Conservation (phyloP, 2,113 vertebrate genomes). For the Hippocampus zosterae region DNA sequence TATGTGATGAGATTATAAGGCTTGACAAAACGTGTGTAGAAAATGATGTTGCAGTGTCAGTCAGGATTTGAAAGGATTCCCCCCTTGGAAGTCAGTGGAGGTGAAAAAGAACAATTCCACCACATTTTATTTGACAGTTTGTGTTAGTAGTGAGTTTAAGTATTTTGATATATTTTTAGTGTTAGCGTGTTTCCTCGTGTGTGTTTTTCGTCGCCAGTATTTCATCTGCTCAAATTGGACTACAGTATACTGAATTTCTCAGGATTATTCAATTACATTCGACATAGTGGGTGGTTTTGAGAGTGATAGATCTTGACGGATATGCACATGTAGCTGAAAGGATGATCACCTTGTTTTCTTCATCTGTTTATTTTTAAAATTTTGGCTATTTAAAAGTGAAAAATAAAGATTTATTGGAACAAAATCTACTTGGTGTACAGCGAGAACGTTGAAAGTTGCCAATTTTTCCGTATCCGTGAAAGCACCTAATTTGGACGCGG, state of each 20-base stretch:
- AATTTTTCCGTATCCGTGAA: not conserved
- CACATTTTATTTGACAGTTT: constrained; percentile 31
- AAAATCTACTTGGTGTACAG: not conserved
- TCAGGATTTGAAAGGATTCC: constrained; percentile 10
- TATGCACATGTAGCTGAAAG: constrained; percentile 69
- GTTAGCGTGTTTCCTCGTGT: constrained; percentile 38
- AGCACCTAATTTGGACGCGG: constrained; percentile 28
- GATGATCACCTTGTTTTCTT: constrained; percentile 61
- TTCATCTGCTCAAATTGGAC: constrained; percentile 52
- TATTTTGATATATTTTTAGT: constrained; percentile 34
- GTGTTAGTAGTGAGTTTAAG: constrained; percentile 22
- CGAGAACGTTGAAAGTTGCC: not conserved
- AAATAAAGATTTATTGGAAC: constrained; percentile 71
- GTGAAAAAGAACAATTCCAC: constrained; percentile 19
- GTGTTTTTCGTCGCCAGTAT: constrained; percentile 47
- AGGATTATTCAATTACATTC: constrained; percentile 58
- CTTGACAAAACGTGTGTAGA: constrained; percentile 26
- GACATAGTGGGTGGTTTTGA: constrained; percentile 14
- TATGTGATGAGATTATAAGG: constrained; percentile 36
- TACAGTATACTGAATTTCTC: constrained; percentile 62
- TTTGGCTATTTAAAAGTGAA: constrained; percentile 70
- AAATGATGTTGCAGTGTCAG: constrained; percentile 39
- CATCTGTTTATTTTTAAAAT: constrained; percentile 63
- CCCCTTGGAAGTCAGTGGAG: constrained; percentile 16
- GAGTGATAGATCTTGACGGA: constrained; percentile 58